These are phyloP conservation scores for Gallinago paraguaiae DNA, from an alignment of 2,113 vertebrate genomes.

Conservation along the genomic window DNA sequence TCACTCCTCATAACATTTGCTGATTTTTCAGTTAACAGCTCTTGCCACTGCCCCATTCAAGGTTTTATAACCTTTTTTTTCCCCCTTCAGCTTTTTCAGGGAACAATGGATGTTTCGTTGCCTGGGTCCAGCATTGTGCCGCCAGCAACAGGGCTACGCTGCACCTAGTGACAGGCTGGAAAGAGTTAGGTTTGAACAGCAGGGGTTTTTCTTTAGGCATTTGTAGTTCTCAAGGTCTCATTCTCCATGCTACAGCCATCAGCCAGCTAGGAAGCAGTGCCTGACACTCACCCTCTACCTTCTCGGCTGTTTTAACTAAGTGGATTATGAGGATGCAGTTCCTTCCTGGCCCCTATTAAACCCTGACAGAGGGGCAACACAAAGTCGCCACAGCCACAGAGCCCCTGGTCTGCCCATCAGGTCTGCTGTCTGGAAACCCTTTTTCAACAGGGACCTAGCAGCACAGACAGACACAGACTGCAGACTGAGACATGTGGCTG, in stretches of 20 bases:
- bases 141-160: neutral
- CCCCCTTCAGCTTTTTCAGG: neutral
- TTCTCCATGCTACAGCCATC: neutral
- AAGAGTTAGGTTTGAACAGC: neutral
- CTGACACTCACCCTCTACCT: neutral
- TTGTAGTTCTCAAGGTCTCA: neutral
- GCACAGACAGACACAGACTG: neutral
- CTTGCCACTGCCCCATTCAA: neutral
- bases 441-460: neutral
- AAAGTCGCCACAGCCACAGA: neutral
- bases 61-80: neutral
- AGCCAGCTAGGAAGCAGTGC: neutral
- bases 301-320: neutral
- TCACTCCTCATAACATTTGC: neutral
- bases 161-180: neutral
- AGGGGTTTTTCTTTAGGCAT: neutral
- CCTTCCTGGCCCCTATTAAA: neutral
- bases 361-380: neutral
- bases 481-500: neutral
- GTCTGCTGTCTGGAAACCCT: neutral
- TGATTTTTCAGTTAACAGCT: neutral
- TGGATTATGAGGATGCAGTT: neutral
- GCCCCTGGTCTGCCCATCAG: rapidly evolving
- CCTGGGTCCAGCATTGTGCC: rapidly evolving
- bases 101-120: neutral